Conservation (phyloP, 2,888 invertebrate genomes). For the Xanthorhoe designata region DNA sequence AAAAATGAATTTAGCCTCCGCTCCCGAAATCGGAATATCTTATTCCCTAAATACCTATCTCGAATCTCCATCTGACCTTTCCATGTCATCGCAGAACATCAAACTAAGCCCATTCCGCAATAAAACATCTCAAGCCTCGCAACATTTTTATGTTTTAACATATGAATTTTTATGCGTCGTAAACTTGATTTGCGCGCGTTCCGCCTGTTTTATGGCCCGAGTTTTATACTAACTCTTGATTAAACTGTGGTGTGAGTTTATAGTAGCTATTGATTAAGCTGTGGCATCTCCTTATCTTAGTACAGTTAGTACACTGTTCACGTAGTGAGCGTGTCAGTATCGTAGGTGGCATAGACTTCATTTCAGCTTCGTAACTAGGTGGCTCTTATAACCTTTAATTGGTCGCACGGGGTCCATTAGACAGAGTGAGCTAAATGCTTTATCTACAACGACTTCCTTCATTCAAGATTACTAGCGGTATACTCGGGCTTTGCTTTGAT, state of each 20-base stretch:
- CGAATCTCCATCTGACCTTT: conserved; percentile 23
- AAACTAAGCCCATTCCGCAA: conserved; percentile 26
- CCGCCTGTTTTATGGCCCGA: conserved; percentile 42
- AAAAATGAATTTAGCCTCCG: conserved; percentile 4
- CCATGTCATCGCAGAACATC: conserved; percentile 29
- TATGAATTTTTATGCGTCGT: conserved; percentile 45
- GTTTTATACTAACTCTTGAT: background rate
- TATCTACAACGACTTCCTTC: background rate
- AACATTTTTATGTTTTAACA: conserved; percentile 33
- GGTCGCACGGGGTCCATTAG: background rate
- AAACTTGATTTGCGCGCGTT: conserved; percentile 43
- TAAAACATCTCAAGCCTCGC: conserved; percentile 26
- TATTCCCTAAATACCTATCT: conserved; percentile 15
- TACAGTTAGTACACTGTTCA: conserved; percentile 18
- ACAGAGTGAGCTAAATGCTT: background rate
- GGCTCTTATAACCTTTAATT: conserved; percentile 5
- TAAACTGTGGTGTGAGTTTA: conserved; percentile 11
- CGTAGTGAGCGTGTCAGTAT: conserved; percentile 18
- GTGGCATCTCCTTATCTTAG: conserved; percentile 20
- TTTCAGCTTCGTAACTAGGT: conserved; percentile 18
- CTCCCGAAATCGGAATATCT: conserved; percentile 8
- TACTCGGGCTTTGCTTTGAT: too few relatives aligned
- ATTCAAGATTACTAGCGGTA: background rate
- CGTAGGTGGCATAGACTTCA: conserved; percentile 1
- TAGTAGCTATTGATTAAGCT: conserved; percentile 8